Conservation (phyloP, 2,113 vertebrate genomes). For the Cinclus cinclus region DNA sequence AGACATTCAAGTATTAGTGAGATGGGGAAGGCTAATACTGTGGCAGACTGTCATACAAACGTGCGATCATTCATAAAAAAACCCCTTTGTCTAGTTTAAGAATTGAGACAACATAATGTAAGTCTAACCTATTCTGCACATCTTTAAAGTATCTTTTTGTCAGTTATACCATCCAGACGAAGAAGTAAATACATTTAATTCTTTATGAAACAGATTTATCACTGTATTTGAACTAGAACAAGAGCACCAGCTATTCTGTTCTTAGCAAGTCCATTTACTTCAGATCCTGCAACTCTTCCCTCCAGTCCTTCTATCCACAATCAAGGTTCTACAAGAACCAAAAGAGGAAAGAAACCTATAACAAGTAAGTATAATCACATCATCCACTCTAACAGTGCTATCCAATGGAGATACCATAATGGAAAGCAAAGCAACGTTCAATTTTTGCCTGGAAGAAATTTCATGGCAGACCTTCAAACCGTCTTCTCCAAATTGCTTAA, state of each 20-base stretch:
- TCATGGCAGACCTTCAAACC: fast-evolving
- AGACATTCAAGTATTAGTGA: not conserved
- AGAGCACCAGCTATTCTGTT: not conserved
- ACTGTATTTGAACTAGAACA: not conserved
- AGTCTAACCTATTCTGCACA: not conserved
- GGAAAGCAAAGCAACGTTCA: not conserved
- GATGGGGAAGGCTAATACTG: not conserved
- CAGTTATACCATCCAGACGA: not conserved
- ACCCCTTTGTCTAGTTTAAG: not conserved
- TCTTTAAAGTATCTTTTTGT: not conserved
- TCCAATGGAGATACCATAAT: fast-evolving
- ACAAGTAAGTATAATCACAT: not conserved
- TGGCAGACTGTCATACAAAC: not conserved
- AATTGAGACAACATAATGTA: not conserved
- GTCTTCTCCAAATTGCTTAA: fast-evolving
- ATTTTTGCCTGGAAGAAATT: not conserved
- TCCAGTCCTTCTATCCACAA: not conserved
- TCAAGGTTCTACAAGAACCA: not conserved
- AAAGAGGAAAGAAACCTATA: not conserved
- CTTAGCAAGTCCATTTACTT: not conserved
- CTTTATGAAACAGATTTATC: not conserved
- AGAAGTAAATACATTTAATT: not conserved
- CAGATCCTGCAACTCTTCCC: not conserved
- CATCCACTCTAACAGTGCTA: not conserved
- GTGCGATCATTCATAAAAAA: not conserved